These are phyloP conservation scores for Cactoblastis cactorum DNA, from an alignment of 2,888 invertebrate genomes.

Conservation along the genomic window DNA sequence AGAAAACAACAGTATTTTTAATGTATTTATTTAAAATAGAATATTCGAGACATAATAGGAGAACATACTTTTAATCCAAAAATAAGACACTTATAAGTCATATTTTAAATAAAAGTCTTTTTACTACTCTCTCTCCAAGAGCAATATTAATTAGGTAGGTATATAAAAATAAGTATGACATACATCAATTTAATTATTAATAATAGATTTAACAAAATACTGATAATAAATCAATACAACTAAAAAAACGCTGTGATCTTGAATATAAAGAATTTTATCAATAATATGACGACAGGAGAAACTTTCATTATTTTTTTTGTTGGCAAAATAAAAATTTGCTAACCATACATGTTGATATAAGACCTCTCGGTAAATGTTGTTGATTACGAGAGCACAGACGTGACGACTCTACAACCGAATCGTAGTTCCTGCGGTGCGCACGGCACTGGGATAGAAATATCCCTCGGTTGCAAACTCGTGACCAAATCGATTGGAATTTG, in stretches of 20 bases:
- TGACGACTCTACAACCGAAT: conserved; percentile 46
- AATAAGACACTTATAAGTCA: conserved; percentile 17
- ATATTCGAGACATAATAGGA: conserved; percentile 38
- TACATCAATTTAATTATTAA: conserved; percentile 13
- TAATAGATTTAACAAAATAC: conserved; percentile 41
- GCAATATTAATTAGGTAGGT: too few relatives aligned
- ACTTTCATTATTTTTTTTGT: background rate
- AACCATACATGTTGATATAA: background rate
- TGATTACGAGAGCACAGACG: conserved; percentile 20
- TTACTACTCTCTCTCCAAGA: conserved; percentile 56
- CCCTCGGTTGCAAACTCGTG: conserved; percentile 56
- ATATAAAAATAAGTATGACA: conserved; percentile 4
- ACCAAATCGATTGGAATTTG: conserved; percentile 62
- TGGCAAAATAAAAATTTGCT: background rate
- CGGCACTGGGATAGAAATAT: conserved; percentile 27
- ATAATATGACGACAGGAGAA: background rate
- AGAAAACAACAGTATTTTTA: background rate
- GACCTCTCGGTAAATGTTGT: conserved; percentile 10
- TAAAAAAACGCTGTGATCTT: conserved; percentile 8
- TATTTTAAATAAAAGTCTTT: conserved; percentile 45
- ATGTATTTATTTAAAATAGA: conserved; percentile 23
- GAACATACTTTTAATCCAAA: conserved; percentile 25
- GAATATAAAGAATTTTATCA: background rate
- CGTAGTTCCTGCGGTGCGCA: conserved; percentile 30
- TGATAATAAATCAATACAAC: conserved; percentile 27